phyloP scores from a whole-genome alignment of 2,888 invertebrate genomes.

The Drosophila anceps region DNA sequence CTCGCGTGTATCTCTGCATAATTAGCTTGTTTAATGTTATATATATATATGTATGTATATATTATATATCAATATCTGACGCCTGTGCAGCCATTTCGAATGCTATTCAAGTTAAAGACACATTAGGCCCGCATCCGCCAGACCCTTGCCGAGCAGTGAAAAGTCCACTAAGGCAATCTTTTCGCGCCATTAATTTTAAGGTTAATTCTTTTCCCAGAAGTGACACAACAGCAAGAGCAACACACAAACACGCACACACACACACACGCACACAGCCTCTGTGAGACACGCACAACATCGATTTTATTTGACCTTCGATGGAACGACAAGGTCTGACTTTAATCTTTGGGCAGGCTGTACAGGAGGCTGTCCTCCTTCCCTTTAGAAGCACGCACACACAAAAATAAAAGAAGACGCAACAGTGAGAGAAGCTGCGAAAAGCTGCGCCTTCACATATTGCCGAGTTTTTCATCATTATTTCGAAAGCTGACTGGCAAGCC shows the following conservation, averaged over 20 bases:
- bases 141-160: slow-evolving; percentile 15
- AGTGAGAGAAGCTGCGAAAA: slow-evolving; percentile 3
- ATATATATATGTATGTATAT: slow-evolving; percentile 19
- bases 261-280: not conserved
- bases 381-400: slow-evolving; percentile 5
- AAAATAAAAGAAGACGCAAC: not conserved
- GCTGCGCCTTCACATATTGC: slow-evolving; percentile 42
- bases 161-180: slow-evolving; percentile 48
- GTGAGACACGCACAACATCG: slow-evolving; percentile 48
- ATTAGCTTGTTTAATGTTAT: slow-evolving; percentile 32
- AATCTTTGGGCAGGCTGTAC: slow-evolving; percentile 27
- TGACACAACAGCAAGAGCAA: slow-evolving; percentile 32
- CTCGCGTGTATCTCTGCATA: slow-evolving; percentile 12
- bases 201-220: slow-evolving; percentile 71
- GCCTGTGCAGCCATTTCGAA: slow-evolving; percentile 35
- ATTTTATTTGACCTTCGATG: slow-evolving; percentile 79
- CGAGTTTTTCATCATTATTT: slow-evolving; percentile 59
- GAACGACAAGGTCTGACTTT: slow-evolving; percentile 57
- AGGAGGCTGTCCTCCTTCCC: not conserved
- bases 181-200: slow-evolving; percentile 79
- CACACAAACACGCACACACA: not conserved
- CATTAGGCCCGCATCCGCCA: slow-evolving; percentile 48
- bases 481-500: slow-evolving; percentile 52
- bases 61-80: slow-evolving; percentile 36
- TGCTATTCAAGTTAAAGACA: slow-evolving; percentile 74